Base-by-base conservation (phyloP, 2,113 vertebrate genomes). In the Brachionichthys hirsutus region DNA sequence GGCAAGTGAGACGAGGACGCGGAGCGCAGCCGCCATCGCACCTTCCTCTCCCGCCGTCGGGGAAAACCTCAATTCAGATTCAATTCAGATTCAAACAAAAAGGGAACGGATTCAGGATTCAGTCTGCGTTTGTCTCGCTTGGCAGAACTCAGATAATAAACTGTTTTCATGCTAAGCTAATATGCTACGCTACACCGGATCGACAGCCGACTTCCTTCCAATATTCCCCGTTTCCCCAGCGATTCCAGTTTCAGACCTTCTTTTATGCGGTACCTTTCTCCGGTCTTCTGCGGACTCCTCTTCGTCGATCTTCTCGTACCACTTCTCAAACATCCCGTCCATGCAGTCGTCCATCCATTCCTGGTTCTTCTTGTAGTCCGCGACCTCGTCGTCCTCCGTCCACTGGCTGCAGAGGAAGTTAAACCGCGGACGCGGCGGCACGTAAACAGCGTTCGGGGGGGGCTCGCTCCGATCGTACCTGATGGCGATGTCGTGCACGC, bases 281-380 rank as follows among this genome's bases (percentile, higher is more conserved):
- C 92, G 93, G 77, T 97, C 94, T 72, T 98, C 95, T 54, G 81
- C 56, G 84, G 92, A 73, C 87, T 94, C 94, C 78, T 95, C 94
- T 78, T 95, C 94, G 58, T 93, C 88, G 35, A 98, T 97, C 89
- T 97, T 98, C 85, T 98, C 95, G 70, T 95, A 98, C 96, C 96
- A 99, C 82, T 93, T 91, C 88, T 98, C 95, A 86, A 98, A 98
- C 93, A 95, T 94, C 22, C 94, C 92, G 34, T 99, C 95, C 87
- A 95, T 94, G 62, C 95, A 98, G 85, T 98, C 96, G 30, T 98
- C 95, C 95, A 98, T 95, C 96, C 97, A 98, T 70, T 97, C 95
- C 36, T 92, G 93, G 81, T 96, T 98, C 86, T 96, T 94, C 87
- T 95, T 95, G 80, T 97, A 98, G 87, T 97, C 95, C 30, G 93